Percentiles rank a stretch among this genome's conserved stretches.
phyloP scores from a whole-genome alignment of 2,797 vertebrate genomes.

The Melanotaenia maccullochi region DNA sequence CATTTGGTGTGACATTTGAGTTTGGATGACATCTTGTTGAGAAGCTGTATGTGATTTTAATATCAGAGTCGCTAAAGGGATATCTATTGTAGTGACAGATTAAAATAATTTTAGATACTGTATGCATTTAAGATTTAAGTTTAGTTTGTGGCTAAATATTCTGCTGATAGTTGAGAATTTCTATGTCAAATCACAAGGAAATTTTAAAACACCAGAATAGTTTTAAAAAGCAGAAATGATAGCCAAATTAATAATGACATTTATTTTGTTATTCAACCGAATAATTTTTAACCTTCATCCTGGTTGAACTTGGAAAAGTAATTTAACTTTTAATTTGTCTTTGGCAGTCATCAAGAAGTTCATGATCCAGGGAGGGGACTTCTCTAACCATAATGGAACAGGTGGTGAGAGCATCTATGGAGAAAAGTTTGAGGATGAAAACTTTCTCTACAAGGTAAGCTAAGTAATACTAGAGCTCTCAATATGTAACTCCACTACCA shows the following conservation, averaged over 20 bases:
- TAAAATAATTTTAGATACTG: neutral
- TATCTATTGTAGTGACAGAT: neutral
- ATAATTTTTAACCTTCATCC: neutral
- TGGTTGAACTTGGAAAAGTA: neutral
- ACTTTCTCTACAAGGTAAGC: slow-evolving; percentile 94
- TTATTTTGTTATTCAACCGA: neutral
- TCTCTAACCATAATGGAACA: slow-evolving; percentile 97
- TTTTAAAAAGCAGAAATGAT: too few species aligned
- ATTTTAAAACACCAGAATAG: neutral
- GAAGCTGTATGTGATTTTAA: neutral
- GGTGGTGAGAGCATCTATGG: slow-evolving; percentile 99
- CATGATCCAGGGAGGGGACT: slow-evolving; percentile 98
- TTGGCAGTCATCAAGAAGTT: slow-evolving; percentile 95
- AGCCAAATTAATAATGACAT: too few species aligned
- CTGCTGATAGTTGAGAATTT: neutral
- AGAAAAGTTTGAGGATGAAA: slow-evolving; percentile 99
- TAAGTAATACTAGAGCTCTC: neutral
- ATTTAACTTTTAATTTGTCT: slow-evolving; percentile 27
- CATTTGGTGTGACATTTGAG: neutral
- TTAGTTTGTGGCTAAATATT: neutral
- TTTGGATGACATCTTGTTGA: slow-evolving; percentile 12
- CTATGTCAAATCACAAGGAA: neutral
- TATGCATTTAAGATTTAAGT: neutral
- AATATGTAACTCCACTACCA: neutral
- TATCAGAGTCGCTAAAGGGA: neutral